Evolutionary conservation across 2,113 vertebrate species (phyloP), one percentile per base, ranked within the genome.

Genomic region (Malurus elegans): DNA sequence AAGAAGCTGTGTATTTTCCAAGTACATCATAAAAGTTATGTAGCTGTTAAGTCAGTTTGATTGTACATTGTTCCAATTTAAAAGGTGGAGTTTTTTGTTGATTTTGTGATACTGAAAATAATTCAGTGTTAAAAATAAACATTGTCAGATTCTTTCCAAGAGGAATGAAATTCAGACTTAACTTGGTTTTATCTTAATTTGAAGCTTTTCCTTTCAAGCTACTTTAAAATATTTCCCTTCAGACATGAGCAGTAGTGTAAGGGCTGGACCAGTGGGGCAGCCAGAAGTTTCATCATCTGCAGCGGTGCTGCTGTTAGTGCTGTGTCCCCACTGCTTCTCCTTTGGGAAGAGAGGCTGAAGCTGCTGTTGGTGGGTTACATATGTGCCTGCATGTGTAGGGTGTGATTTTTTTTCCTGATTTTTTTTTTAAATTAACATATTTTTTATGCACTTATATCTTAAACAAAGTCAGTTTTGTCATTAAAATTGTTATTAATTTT

Each of bases 71-170:
- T 47, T 92, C 36, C 60, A 79, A 26, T 16, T 61, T 58, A 69
- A 74, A 79, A 53, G 7, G 6, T 24, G 0, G 0, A 3, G 2
- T 0, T 1, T 36, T 36, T 64, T 42, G 24, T 36, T 76, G 21
- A 58, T 79, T 86, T 81, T 71, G 38, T 21, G 5, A 72, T 86
- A 65, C 25, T 66, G 20, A 86, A 94, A 86, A 80, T 69, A 65
- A 79, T 56, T 18, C 26, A 25, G 13, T 71, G 14, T 86, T 81
- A 90, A 85, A 92, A 76, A 45, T 36, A 51, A 44, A 57, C 21
- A 50, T 44, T 79, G 72, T 4, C 45, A 69, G 40, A 72, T 88
- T 65, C 47, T 86, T 90, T 89, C 38, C n/a, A 69, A 4, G 26
- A 64, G 44, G 29, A 92, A 75, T 69, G 26, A 92, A 82, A 54